Evolutionary conservation across 2,888 invertebrate genomes (phyloP).

Genomic region (Synanthedon vespiformis): DNA sequence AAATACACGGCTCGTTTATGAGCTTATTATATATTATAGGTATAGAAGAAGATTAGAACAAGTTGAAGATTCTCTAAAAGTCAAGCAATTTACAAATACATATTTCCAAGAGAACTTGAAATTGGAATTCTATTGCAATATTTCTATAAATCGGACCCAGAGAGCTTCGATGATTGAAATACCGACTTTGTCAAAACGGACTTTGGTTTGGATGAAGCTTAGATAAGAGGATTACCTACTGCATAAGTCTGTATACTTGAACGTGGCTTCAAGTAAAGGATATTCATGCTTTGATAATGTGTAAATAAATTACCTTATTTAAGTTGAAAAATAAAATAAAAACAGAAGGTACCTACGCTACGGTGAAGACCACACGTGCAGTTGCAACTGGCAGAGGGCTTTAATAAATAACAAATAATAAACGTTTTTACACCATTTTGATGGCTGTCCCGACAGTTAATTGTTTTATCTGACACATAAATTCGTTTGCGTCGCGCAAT

Average conservation of each 20-base stretch:
- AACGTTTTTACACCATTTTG: constrained; percentile 44
- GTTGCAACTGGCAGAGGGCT: constrained; percentile 8
- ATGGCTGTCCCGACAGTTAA: constrained; percentile 38
- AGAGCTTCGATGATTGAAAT: background rate
- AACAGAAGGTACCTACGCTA: too few relatives aligned
- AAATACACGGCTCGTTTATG: too few relatives aligned
- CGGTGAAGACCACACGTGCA: constrained; percentile 35
- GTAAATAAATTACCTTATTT: background rate
- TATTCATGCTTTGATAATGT: background rate
- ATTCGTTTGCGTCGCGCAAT: constrained; percentile 37
- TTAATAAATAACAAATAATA: constrained; percentile 25
- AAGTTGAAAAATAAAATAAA: too few relatives aligned
- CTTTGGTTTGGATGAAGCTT: background rate
- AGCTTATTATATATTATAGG: too few relatives aligned
- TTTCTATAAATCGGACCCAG: background rate
- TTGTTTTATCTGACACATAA: constrained; percentile 58
- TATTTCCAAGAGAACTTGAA: too few relatives aligned
- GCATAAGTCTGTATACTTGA: background rate
- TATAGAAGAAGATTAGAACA: too few relatives aligned
- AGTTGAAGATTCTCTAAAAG: too few relatives aligned
- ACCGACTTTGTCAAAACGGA: background rate
- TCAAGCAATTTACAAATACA: too few relatives aligned
- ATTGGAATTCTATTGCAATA: too few relatives aligned
- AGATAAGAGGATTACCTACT: background rate
- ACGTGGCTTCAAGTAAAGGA: background rate